A percentile compares a stretch with the other conserved stretches of the same genome.
These are phyloP conservation scores for Trachelipus rathkii DNA, from an alignment of 1,140 invertebrate genomes.

Conservation along the genomic window DNA sequence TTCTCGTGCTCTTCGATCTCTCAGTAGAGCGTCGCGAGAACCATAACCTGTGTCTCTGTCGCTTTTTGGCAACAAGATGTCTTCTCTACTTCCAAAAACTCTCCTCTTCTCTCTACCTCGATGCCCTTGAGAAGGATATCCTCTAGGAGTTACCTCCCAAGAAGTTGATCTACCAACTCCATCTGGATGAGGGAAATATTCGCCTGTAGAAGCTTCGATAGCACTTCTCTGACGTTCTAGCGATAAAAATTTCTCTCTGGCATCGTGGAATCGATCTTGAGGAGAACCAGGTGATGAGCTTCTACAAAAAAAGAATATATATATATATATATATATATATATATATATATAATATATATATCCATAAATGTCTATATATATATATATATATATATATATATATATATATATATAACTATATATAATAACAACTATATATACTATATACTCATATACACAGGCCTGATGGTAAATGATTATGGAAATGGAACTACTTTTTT, in stretches of 20 bases:
- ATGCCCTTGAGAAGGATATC: neutral
- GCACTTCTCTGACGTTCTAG: slow-evolving; percentile 34
- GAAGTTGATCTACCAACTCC: slow-evolving; percentile 26
- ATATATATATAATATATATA: too few species aligned
- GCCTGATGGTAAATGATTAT: too few species aligned
- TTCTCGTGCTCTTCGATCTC: slow-evolving; percentile 32
- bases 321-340: too few species aligned
- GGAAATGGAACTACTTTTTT: too few species aligned
- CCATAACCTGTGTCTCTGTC: slow-evolving; percentile 40
- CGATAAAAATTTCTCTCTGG: slow-evolving; percentile 33
- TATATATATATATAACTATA: too few species aligned
- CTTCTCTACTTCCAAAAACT: slow-evolving; percentile 22
- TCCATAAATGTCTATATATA: too few species aligned
- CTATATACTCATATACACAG: too few species aligned
- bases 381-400: too few species aligned
- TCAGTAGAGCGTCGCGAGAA: slow-evolving; percentile 33
- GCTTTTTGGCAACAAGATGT: slow-evolving; percentile 33
- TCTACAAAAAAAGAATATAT: slow-evolving; percentile 21
- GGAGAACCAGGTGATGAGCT: slow-evolving; percentile 37
- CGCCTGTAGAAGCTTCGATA: slow-evolving; percentile 16
- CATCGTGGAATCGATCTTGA: slow-evolving; percentile 39
- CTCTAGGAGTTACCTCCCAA: slow-evolving; percentile 28
- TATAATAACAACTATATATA: too few species aligned
- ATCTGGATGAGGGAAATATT: slow-evolving; percentile 6
- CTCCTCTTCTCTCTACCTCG: slow-evolving; percentile 8